Conservation (phyloP, 2,113 vertebrate species). For the Ciconia boyciana region DNA sequence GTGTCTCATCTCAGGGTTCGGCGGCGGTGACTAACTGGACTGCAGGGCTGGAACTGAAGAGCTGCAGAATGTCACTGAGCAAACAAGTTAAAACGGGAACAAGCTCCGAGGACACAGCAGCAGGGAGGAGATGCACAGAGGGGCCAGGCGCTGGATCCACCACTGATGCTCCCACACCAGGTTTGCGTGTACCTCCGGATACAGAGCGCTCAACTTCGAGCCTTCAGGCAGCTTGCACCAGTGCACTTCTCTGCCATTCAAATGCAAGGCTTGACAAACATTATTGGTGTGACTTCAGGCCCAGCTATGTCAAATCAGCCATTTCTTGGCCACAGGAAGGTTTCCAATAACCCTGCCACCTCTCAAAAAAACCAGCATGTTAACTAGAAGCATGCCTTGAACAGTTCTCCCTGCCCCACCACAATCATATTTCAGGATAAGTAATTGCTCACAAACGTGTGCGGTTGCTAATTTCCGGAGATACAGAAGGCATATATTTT, state of each 20-base stretch:
- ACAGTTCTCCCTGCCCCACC: neutral
- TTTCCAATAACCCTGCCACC: neutral
- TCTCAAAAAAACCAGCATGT: neutral
- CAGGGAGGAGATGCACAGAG: accelerated
- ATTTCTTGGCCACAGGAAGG: neutral
- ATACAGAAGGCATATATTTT: slow-evolving; percentile 27
- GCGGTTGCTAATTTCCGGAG: slow-evolving; percentile 25
- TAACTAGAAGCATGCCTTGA: neutral
- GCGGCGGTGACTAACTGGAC: neutral
- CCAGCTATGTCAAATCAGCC: neutral
- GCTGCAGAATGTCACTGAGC: slow-evolving; percentile 2
- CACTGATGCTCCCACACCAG: neutral
- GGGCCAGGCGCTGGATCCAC: too few relatives aligned
- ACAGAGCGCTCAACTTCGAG: neutral
- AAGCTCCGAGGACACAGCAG: neutral
- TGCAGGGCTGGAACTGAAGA: neutral
- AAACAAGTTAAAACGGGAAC: neutral
- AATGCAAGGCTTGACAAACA: neutral
- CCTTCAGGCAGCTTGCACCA: neutral
- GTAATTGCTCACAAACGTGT: neutral
- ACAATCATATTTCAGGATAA: neutral
- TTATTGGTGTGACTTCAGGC: neutral
- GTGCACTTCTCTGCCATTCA: neutral
- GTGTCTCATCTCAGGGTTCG: neutral
- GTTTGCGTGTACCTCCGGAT: accelerated